Percentiles rank a stretch among this genome's conserved stretches.
phyloP scores from a whole-genome alignment of 2,888 invertebrate species.

The Scelioninae gen. 1 region DNA sequence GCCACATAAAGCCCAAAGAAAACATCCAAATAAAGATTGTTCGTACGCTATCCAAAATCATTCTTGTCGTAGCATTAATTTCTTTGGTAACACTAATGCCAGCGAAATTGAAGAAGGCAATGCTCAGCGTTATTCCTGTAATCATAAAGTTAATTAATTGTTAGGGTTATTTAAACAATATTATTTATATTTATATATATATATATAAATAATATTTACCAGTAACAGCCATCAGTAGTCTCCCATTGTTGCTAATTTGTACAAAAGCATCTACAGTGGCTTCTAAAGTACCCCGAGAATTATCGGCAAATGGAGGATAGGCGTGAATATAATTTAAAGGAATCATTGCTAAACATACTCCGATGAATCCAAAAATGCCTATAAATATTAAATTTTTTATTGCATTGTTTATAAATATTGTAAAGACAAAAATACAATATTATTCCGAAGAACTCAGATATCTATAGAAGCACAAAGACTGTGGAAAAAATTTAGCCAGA shows the following conservation, averaged over 20 bases:
- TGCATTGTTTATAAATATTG: no score
- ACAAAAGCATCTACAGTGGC: slow-evolving; percentile 93
- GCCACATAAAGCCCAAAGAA: slow-evolving; percentile 89
- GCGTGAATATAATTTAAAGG: slow-evolving; percentile 93
- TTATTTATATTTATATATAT: no score
- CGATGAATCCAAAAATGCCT: slow-evolving; percentile 89
- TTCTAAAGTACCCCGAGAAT: slow-evolving; percentile 91
- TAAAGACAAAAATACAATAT: no score
- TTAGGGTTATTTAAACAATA: no score
- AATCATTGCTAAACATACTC: slow-evolving; percentile 87
- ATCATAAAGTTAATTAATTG: neutral
- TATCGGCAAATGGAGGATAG: slow-evolving; percentile 90
- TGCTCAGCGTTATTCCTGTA: slow-evolving; percentile 91
- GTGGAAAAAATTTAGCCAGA: no score
- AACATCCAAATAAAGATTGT: slow-evolving; percentile 61
- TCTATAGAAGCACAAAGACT: no score
- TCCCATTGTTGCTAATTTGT: slow-evolving; percentile 89
- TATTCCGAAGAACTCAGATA: no score
- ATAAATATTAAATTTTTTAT: no score
- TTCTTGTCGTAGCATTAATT: slow-evolving; percentile 95
- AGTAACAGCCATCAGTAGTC: slow-evolving; percentile 88
- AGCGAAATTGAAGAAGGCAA: slow-evolving; percentile 96
- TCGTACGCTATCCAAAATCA: slow-evolving; percentile 87
- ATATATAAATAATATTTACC: slow-evolving; percentile 84
- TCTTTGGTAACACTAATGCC: slow-evolving; percentile 97